These are phyloP conservation scores for Carassius gibelio DNA, from an alignment of 2,113 vertebrate genomes.

Conservation along the genomic window DNA sequence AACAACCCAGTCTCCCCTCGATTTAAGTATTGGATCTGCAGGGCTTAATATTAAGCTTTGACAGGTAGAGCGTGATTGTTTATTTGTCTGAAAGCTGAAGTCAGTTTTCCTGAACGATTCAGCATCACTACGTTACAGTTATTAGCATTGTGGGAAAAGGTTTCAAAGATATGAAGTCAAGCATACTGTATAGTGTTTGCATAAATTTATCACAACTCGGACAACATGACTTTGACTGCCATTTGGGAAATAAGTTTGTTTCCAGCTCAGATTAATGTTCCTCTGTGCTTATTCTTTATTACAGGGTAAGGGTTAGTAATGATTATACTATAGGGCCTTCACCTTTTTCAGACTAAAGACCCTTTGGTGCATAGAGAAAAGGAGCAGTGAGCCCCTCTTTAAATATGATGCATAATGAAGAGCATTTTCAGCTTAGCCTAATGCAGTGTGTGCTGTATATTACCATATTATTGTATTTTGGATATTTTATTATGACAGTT, in stretches of 20 bases:
- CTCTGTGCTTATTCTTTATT: not conserved
- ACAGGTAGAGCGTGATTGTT: not conserved
- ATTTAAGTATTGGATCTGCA: not conserved
- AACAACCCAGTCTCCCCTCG: not conserved
- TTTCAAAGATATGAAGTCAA: not conserved
- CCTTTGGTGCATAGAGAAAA: not conserved
- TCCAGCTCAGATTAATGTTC: not conserved
- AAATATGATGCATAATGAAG: not conserved
- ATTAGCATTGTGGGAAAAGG: not conserved
- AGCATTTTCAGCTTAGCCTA: not conserved
- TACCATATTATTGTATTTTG: not conserved
- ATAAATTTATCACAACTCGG: not conserved
- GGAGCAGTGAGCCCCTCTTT: not conserved
- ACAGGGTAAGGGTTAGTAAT: not conserved
- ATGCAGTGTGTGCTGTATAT: not conserved
- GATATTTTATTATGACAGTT: not conserved
- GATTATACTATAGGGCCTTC: not conserved
- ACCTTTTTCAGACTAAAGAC: not conserved
- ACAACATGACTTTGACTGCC: not conserved
- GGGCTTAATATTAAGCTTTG: not conserved
- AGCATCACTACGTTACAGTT: not conserved
- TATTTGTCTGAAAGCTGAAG: not conserved
- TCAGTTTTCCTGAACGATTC: not conserved
- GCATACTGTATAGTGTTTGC: not conserved
- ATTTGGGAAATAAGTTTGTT: not conserved